These are phyloP conservation scores for Melipona beecheii DNA, from an alignment of 2,888 invertebrate genomes.

Conservation along the genomic window DNA sequence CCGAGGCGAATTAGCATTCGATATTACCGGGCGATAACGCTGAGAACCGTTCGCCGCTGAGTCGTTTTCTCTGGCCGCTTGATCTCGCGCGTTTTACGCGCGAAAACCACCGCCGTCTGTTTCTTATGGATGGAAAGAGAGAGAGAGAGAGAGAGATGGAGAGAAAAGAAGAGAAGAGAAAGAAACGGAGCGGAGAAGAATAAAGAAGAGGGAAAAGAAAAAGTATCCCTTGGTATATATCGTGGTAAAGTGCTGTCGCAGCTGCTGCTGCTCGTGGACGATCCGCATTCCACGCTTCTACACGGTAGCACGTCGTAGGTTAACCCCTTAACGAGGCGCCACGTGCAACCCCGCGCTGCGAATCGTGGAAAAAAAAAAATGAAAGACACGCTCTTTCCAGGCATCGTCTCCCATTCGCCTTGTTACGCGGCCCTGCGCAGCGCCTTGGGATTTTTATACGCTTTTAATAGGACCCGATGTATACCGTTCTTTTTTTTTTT, in stretches of 20 bases:
- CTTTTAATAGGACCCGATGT: constrained; percentile 24
- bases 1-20: constrained; percentile 62
- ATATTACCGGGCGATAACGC: constrained; percentile 53
- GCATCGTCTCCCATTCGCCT: constrained; percentile 5
- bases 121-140: neutral
- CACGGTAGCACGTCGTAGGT: constrained; percentile 63
- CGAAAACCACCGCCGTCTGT: constrained; percentile 40
- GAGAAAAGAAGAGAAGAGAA: neutral
- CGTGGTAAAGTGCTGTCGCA: constrained; percentile 49
- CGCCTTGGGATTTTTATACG: constrained; percentile 34
- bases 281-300: constrained; percentile 64
- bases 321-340: constrained; percentile 62
- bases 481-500: no score
- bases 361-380: constrained; percentile 42
- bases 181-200: neutral
- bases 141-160: neutral
- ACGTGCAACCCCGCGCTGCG: constrained; percentile 42
- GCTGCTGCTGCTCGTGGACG: constrained; percentile 63
- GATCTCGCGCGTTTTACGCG: constrained; percentile 48
- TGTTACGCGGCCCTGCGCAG: constrained; percentile 22
- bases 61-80: constrained; percentile 24
- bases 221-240: constrained; percentile 36
- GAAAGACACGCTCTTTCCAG: neutral
- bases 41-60: constrained; percentile 13
- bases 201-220: constrained; percentile 16